Percentiles rank a stretch among this genome's conserved stretches.
Conservation (phyloP, 2,797 vertebrate species). For the Valencia hispanica region DNA sequence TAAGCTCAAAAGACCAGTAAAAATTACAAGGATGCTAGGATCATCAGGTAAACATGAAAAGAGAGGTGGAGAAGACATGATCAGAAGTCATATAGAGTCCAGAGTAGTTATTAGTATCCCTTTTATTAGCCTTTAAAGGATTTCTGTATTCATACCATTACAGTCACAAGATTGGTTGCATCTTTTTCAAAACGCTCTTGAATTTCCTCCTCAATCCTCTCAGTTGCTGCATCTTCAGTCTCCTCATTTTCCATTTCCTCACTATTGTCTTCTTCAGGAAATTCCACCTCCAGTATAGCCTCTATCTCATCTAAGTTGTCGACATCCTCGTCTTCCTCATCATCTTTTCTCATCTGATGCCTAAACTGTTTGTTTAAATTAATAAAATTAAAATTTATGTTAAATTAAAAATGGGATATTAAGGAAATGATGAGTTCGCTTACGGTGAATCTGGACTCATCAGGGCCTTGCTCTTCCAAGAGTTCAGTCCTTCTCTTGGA, state of each 20-base stretch:
- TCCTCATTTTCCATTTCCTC: conserved; percentile 82
- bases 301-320: conserved; percentile 80
- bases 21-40: neutral
- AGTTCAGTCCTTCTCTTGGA: conserved; percentile 88
- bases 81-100: neutral
- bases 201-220: conserved; percentile 86
- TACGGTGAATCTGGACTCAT: conserved; percentile 63
- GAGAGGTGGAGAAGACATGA: neutral
- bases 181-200: conserved; percentile 84
- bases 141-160: conserved; percentile 80
- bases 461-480: conserved; percentile 72
- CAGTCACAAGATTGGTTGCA: conserved; percentile 63
- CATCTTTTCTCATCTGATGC: conserved; percentile 36
- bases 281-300: conserved; percentile 85
- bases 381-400: neutral
- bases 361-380: conserved; percentile 22
- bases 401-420: neutral
- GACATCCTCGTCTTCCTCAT: conserved; percentile 41
- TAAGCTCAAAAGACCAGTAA: neutral
- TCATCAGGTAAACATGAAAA: conserved; percentile 3
- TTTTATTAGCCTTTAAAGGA: neutral
- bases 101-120: neutral
- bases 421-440: neutral
- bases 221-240: conserved; percentile 78
- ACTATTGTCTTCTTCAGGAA: conserved; percentile 82